Base-by-base conservation (phyloP, 2,113 vertebrate genomes). In the Scomber colias region DNA sequence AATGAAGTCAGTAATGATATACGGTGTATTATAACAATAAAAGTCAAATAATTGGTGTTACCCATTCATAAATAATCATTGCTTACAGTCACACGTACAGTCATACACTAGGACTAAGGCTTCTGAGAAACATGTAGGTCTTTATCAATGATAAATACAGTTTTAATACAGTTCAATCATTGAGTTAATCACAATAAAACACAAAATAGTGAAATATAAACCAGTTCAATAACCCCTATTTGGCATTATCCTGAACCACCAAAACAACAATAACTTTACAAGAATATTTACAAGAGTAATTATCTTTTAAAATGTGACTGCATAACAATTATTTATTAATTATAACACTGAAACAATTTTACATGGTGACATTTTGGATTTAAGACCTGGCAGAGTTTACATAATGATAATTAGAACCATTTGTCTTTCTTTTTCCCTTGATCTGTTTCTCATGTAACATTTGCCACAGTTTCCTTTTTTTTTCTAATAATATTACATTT, bases 241-340 rank as follows among this genome's bases (percentile, higher is more conserved):
- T 46, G 59, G 44, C 35, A 67, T 74, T 87, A 19, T 13, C 12
- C 10, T 63, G 72, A 2, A 75, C 51, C 60, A 45, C 35, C 53
- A 54, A 30, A 78, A 59, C 30, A 77, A 51, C 53, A 82, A 69
- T 44, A 40, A 17, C n/a, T 78, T 51, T 80, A 54, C 21, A 27
- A 59, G 17, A 19, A 77, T 21, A 21, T 35, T 53, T 40, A 54
- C 45, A 66, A 61, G 54, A 44, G 61, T 56, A 62, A 74, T 82
- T 4, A 71, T 56, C 21, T 71, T 72, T 53, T 67, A 57, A 11
- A 71, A 78, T 79, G 48, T 61, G 56, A 30, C 66, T 66, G 30
- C 21, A 24, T 21, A 66, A 44, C 17, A 79, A 76, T 87, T 61
- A 72, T 67, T 35, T 79, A 81, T 77, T 79, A 27, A 86, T 82